These are phyloP conservation scores for Falco concolor DNA, from an alignment of 2,797 vertebrate genomes.

Conservation along the genomic window DNA sequence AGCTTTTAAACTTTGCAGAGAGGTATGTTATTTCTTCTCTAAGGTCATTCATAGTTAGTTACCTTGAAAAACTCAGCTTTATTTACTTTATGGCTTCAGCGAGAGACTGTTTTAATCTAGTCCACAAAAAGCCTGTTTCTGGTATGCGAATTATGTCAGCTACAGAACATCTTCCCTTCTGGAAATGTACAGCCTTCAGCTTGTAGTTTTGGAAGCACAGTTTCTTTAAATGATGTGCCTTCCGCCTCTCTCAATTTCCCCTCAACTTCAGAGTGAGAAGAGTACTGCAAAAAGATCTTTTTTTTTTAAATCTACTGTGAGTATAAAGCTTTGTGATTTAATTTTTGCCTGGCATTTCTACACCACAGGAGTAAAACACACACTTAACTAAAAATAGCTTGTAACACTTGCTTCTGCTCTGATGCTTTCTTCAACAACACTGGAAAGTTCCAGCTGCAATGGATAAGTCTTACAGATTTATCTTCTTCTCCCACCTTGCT, in stretches of 20 bases:
- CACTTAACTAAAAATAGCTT: neutral
- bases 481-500: neutral
- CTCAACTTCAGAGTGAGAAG: neutral
- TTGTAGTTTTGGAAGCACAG: neutral
- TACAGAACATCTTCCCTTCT: neutral
- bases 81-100: slow-evolving; percentile 10
- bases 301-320: neutral
- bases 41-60: slow-evolving; percentile 1
- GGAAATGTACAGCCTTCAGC: neutral
- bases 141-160: neutral
- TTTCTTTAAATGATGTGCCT: neutral
- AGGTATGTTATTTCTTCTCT: neutral
- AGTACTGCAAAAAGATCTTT: neutral
- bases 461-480: neutral
- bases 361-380: neutral
- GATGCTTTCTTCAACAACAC: neutral
- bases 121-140: neutral
- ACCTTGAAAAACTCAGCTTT: slow-evolving; percentile 16
- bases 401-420: neutral
- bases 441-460: neutral
- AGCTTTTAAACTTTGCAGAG: slow-evolving; percentile 27
- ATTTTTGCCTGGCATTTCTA: neutral
- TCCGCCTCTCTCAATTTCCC: neutral
- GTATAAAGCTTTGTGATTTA: neutral
- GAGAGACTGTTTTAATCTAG: neutral